Evolutionary conservation across 1,140 invertebrate genomes (phyloP), one percentile per base, ranked within the genome.

Genomic region (Tetranychus urticae): DNA sequence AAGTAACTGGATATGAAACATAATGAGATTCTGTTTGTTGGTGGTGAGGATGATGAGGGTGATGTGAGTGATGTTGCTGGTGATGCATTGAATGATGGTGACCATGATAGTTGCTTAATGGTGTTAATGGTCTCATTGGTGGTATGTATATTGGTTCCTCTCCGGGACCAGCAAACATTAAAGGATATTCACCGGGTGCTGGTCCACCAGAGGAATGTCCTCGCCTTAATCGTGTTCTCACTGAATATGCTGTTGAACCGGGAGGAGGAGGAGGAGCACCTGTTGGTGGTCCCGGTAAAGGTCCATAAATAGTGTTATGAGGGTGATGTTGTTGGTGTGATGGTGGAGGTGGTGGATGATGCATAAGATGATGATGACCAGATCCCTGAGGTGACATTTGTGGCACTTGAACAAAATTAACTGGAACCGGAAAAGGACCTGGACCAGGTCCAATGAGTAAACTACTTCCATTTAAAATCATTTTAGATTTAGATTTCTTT

Each of bases 221-320:
- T 50, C 36, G 54, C 52, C 23, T 61, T 48, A 39, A 50, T 42
- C 1, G 61, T 55, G 6, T 50, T 10, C n/a, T 56, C 34, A 8
- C 57, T 14, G 23, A 52, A 35, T 60, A 37, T 10, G 45, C 39
- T 31, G 52, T 63, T 57, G 61, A 64, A 57, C 14, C 58, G 56
- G 55, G 55, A 10, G 55, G 14, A 14, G 14, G 14, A 5, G 37
- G 34, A 56, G 33, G 55, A 36, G 65, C 65, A 61, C 65, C 65
- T 39, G 66, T 63, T 4, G 68, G 69, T 50, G 65, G 65, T 8
- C 65, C 52, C 67, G 66, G 50, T 52, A 50, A 31, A n/a, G 48
- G 48, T 42, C 39, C 39, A 42, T 42, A 42, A 42, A 42, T 42
- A 6, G 39, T 42, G 10, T 42, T 42, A 42, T 42, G 39, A 48